phyloP scores from a whole-genome alignment of 2,888 invertebrate species.

The Gryllus longicercus region DNA sequence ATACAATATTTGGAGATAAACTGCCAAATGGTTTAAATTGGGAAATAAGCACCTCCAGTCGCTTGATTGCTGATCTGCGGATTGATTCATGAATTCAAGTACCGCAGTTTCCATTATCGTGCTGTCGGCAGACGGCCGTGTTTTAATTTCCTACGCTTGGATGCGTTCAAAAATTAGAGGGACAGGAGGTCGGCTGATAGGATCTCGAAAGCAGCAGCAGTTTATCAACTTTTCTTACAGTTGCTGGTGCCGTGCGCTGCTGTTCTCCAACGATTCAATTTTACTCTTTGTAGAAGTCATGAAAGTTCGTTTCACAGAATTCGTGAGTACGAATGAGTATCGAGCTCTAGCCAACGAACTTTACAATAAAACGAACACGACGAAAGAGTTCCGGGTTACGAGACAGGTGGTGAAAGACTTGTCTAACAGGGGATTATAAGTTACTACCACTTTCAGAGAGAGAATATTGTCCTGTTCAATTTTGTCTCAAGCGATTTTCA shows the following conservation, averaged over 20 bases:
- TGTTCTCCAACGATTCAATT: too few species aligned
- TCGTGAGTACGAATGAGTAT: too few species aligned
- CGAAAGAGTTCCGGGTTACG: too few species aligned
- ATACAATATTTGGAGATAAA: neutral
- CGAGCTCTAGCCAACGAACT: too few species aligned
- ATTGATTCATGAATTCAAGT: neutral
- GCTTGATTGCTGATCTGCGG: neutral
- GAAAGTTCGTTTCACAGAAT: too few species aligned
- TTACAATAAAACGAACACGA: too few species aligned
- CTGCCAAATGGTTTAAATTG: neutral
- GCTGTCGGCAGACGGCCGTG: neutral
- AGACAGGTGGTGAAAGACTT: too few species aligned
- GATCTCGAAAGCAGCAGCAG: neutral
- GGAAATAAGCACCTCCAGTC: neutral
- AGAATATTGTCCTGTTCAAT: too few species aligned
- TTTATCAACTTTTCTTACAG: conserved; percentile 17
- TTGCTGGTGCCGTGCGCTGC: neutral
- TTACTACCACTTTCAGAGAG: too few species aligned
- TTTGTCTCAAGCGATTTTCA: too few species aligned
- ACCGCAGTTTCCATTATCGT: neutral
- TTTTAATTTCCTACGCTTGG: conserved; percentile 17
- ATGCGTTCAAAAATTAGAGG: neutral
- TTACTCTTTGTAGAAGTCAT: too few species aligned
- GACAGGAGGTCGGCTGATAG: neutral
- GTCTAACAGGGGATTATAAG: too few species aligned